Evolutionary conservation across 2,113 vertebrate species (phyloP).

Genomic region (Telmatochromis sp.): DNA sequence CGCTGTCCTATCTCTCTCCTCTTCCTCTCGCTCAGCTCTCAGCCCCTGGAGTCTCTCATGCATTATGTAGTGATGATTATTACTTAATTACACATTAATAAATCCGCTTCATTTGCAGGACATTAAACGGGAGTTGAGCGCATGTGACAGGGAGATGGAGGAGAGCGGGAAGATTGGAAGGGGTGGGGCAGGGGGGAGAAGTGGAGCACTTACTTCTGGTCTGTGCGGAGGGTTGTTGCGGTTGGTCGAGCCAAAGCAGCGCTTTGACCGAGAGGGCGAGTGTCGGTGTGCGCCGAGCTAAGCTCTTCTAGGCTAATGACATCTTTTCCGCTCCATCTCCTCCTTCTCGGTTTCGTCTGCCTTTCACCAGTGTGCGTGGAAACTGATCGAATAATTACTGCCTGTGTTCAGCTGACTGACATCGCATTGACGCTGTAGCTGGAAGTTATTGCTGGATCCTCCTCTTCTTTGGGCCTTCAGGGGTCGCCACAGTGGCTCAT

Average conservation of each 20-base stretch:
- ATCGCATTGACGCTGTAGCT: background rate
- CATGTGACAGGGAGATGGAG: conserved; percentile 64
- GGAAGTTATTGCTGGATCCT: background rate
- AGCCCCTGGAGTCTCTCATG: conserved; percentile 74
- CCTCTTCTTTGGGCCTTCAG: background rate
- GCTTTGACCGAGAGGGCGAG: conserved; percentile 36
- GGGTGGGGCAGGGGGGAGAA: background rate
- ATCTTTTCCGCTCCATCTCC: conserved; percentile 43
- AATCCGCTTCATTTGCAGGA: conserved; percentile 80
- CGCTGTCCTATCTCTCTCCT: conserved; percentile 48
- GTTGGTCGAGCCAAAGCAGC: conserved; percentile 37
- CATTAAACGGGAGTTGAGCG: conserved; percentile 74
- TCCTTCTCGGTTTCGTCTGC: background rate
- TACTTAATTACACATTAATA: conserved; percentile 83
- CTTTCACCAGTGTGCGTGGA: background rate
- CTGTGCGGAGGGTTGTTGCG: conserved; percentile 57
- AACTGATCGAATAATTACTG: background rate
- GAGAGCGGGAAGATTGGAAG: background rate
- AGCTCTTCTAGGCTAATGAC: conserved; percentile 31
- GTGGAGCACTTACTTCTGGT: conserved; percentile 39
- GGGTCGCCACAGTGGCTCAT: background rate
- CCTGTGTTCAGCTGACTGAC: background rate
- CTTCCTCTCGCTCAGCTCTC: conserved; percentile 54
- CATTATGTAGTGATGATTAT: conserved; percentile 80
- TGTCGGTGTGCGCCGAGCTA: background rate